A percentile compares a stretch with the other conserved stretches of the same genome.
These are phyloP conservation scores for Enoplosus armatus DNA, from an alignment of 2,797 vertebrate genomes.

Conservation along the genomic window DNA sequence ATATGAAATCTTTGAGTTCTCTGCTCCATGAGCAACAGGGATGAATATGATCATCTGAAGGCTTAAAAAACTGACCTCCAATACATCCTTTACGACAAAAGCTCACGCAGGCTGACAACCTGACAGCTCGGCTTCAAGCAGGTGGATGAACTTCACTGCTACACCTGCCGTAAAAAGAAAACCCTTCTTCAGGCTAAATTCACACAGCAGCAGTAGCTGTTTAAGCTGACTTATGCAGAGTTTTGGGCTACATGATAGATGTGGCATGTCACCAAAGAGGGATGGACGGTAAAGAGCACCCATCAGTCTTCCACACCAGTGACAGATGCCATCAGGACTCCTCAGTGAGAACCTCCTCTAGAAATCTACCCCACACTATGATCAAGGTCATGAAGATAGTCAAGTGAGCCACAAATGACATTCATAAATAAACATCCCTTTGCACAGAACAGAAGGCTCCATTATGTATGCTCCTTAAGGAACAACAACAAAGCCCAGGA, in stretches of 20 bases:
- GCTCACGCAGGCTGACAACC: not conserved
- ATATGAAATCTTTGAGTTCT: not conserved
- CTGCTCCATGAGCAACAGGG: not conserved
- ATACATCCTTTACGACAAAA: not conserved
- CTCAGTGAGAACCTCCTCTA: constrained; percentile 1
- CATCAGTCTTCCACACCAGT: constrained; percentile 29
- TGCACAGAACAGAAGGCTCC: constrained; percentile 19
- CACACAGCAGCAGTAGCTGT: not conserved
- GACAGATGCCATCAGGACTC: constrained; percentile 6
- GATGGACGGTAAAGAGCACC: constrained; percentile 18
- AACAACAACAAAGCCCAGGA: constrained; percentile 9
- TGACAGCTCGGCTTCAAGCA: not conserved
- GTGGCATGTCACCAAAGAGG: constrained; percentile 19
- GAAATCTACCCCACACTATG: not conserved
- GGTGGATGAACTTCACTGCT: not conserved
- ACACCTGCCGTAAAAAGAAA: not conserved
- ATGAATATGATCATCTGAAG: not conserved
- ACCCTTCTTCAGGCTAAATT: not conserved
- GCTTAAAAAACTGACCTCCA: not conserved
- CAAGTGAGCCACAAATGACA: constrained; percentile 7
- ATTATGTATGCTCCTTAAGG: constrained; percentile 29
- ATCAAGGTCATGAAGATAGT: constrained; percentile 38
- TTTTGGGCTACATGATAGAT: constrained; percentile 28
- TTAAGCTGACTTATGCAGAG: not conserved
- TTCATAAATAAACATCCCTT: constrained; percentile 21